Conservation (phyloP, 2,888 invertebrate species). For the Hydraecia micacea region DNA sequence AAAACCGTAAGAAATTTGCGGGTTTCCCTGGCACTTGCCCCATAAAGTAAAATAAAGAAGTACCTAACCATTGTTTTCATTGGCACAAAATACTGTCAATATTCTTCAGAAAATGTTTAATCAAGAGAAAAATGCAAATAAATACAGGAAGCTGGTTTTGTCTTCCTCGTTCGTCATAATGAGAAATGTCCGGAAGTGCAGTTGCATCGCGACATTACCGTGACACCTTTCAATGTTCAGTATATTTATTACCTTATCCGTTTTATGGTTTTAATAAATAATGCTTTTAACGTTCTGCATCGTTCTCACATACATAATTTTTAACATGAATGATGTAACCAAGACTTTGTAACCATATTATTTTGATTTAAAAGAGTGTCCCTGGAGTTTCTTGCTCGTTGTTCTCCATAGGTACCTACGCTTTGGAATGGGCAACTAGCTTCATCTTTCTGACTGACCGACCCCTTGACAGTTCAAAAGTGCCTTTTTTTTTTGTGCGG, state of each 20-base stretch:
- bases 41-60: too few species aligned
- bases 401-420: too few species aligned
- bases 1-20: background rate
- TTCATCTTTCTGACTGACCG: too few species aligned
- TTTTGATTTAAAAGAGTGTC: too few species aligned
- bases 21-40: background rate
- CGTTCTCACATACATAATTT: too few species aligned
- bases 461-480: too few species aligned
- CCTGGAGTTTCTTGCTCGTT: too few species aligned
- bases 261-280: slow-evolving; percentile 17
- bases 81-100: background rate
- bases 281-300: background rate
- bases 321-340: too few species aligned
- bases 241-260: slow-evolving; percentile 19
- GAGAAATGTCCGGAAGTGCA: slow-evolving; percentile 68
- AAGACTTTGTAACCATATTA: too few species aligned
- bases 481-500: too few species aligned
- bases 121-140: background rate
- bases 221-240: background rate
- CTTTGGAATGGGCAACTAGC: too few species aligned
- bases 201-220: slow-evolving; percentile 58
- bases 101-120: background rate
- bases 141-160: background rate
- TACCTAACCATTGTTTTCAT: background rate
- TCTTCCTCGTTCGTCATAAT: slow-evolving; percentile 55